Evolutionary conservation across 37 sponge, comb jelly and placozoan species (phyloP), one percentile per base, ranked within the genome.

Genomic region (Bolinopsis microptera): DNA sequence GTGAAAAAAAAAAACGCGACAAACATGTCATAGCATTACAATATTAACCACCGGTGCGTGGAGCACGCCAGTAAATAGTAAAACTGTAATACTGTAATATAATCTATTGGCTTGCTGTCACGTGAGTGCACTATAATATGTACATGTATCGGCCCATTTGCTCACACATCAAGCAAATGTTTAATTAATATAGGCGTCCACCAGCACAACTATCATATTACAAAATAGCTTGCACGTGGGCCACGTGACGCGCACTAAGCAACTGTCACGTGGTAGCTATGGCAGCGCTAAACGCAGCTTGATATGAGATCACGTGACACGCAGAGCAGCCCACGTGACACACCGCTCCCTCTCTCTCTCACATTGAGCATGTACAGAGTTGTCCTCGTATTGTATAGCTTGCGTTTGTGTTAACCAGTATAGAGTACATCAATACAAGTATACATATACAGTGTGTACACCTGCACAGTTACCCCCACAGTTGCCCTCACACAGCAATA

Each of bases 131-230:
- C 61, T 48, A 48, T 48, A 48, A 48, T n/a, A n/a, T n/a, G 61
- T 48, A 48, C 61, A 48, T 13, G 13, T 48, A 48, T 18, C 61
- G 5, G 13, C 61, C 61, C 13, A 48, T 48, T 18, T 48, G 61
- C 9, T 48, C 61, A 13, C 61, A 48, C 61, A 48, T 48, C 61
- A 48, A 48, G 61, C 61, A 48, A 48, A 48, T 48, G 61, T 48
- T 48, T 48, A 48, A 48, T 48, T 48, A 48, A 48, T 48, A 48
- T 48, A 48, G 61, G 9, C 61, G 61, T 48, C 61, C 61, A n/a
- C n/a, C n/a, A 13, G 61, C 61, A 18, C 74, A 70, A 70, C 74
- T 70, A 70, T 70, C 74, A 70, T 70, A 70, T 70, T 70, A 70
- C 74, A 70, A 70, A 70, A 70, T 70, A 70, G 30, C 74, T 28